Evolutionary conservation across 2,888 invertebrate species (phyloP), one percentile per base, ranked within the genome.

Genomic region (Xylocampa areola): DNA sequence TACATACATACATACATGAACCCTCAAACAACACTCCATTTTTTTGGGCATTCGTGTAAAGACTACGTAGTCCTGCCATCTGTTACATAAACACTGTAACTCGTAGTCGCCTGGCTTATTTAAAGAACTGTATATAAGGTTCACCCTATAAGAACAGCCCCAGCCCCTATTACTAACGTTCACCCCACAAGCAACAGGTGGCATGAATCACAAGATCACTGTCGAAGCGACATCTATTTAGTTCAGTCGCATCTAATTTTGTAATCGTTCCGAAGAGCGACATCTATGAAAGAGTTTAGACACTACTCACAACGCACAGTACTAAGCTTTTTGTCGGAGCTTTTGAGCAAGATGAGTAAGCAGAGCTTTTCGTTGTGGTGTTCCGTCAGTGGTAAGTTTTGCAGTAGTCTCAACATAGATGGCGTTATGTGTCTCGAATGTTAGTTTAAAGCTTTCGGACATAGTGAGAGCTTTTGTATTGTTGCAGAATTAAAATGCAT

Each of bases 261-360:
- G 3, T 4, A 0, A 17, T 17, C 7, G 2, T 35, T 50, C 2
- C 0, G 4, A 1, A 13, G 1, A 58, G 25, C 43, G 74, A 41
- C 74, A 73, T 66, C 71, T 73, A 25, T 10, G 2, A 1, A 7
- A n/a, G 0, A n/a, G 2, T 1, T 25, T n/a, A 0, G 0, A 11
- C 37, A 66, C 25, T 40, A 43, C 0, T 0, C 0, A 11, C 2
- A 4, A 1, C 4, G 5, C 25, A 13, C 10, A 5, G 4, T 3
- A 14, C 6, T 44, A 10, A 50, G 10, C 13, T 59, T 32, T 32
- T 30, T 0, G 13, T 23, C 11, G 4, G 16, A 73, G 51, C 60
- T 60, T 68, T 51, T 13, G 1, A 10, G 10, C 4, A 0, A 30
- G 33, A 29, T 55, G 40, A 30, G n/a, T 4, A 6, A 5, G 0